Conservation (phyloP, 2,888 invertebrate genomes). For the Drosophila bunnanda region DNA sequence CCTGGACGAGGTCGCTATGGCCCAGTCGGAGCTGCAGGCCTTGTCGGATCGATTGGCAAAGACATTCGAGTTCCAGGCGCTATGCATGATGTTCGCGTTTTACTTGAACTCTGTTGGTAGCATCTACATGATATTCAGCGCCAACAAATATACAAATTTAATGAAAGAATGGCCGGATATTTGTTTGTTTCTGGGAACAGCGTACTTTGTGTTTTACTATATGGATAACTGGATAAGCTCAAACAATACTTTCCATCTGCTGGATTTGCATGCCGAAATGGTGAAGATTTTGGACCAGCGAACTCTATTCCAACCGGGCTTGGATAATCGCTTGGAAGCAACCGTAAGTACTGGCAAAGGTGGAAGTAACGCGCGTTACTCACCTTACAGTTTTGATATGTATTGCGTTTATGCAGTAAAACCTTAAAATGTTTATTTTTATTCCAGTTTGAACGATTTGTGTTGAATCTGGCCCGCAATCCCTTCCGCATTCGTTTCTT, state of each 20-base stretch:
- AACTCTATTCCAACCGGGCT: slow-evolving; percentile 7
- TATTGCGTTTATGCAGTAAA: background rate
- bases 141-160: slow-evolving; percentile 21
- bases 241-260: slow-evolving; percentile 25
- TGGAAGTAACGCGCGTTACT: background rate
- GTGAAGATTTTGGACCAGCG: slow-evolving; percentile 25
- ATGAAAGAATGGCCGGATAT: slow-evolving; percentile 10
- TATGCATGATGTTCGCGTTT: slow-evolving; percentile 4
- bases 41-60: slow-evolving; percentile 9
- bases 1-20: slow-evolving; percentile 46
- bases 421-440: no score
- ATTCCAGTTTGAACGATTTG: slow-evolving; percentile 29
- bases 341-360: slow-evolving; percentile 17
- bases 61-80: slow-evolving; percentile 46
- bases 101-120: slow-evolving; percentile 10
- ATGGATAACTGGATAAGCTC: slow-evolving; percentile 37
- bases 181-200: background rate
- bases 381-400: background rate
- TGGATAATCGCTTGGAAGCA: slow-evolving; percentile 43
- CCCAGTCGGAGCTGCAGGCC: slow-evolving; percentile 42
- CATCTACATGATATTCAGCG: slow-evolving; percentile 32
- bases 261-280: slow-evolving; percentile 43
- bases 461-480: slow-evolving; percentile 38
- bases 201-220: slow-evolving; percentile 25
- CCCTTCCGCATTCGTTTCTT: slow-evolving; percentile 42